These are phyloP conservation scores for Mizuhopecten yessoensis DNA, from an alignment of 1,140 invertebrate genomes.

Conservation along the genomic window DNA sequence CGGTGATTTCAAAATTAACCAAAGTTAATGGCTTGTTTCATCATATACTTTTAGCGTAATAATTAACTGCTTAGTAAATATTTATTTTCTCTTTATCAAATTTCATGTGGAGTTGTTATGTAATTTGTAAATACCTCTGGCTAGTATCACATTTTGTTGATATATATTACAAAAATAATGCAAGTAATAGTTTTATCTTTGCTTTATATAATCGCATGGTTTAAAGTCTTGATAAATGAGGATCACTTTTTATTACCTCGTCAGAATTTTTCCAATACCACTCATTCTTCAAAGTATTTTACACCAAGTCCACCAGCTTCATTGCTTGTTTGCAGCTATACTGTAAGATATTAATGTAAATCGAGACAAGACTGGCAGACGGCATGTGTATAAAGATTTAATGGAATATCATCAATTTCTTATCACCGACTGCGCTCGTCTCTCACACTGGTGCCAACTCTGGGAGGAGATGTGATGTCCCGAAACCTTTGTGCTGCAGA, in stretches of 20 bases:
- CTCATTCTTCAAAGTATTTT: not conserved
- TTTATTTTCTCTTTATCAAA: not conserved
- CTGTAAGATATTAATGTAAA: not conserved
- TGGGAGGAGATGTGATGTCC: not conserved
- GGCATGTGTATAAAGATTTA: conserved; percentile 26
- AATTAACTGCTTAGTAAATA: not conserved
- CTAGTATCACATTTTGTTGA: not conserved
- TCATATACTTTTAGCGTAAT: not conserved
- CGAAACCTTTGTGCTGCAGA: not conserved
- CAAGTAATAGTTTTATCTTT: not conserved
- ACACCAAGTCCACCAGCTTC: not conserved
- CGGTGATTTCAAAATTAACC: not conserved
- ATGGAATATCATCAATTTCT: conserved; percentile 35
- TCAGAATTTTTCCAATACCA: not conserved
- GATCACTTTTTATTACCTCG: not conserved
- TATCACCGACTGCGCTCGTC: conserved; percentile 15
- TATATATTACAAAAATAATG: not conserved
- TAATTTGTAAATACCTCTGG: not conserved
- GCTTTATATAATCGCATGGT: not conserved
- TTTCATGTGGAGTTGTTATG: not conserved
- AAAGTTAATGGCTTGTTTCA: not conserved
- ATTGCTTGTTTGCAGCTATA: not conserved
- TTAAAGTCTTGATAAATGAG: not conserved
- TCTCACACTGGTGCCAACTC: not conserved
- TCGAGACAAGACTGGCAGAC: not conserved